A percentile compares a stretch with the other conserved stretches of the same genome.
Evolutionary conservation across 2,797 vertebrate genomes (phyloP).

Genomic region (Schizothorax lantsangensis): DNA sequence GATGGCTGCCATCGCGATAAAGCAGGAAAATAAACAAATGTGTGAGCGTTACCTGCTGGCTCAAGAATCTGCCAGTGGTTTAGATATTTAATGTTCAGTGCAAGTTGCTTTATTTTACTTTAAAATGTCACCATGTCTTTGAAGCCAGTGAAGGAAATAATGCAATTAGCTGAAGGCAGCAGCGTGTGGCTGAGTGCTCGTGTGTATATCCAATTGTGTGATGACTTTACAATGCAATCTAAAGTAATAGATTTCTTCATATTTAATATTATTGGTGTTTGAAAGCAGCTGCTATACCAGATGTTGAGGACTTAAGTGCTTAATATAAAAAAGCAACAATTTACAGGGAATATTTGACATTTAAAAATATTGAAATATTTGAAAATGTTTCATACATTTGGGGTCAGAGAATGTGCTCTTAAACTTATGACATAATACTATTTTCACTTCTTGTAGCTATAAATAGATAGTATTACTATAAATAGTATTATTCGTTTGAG

Average conservation of each 20-base stretch:
- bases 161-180: not conserved
- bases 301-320: not conserved
- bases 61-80: conserved; percentile 39
- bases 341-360: not conserved
- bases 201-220: conserved; percentile 26
- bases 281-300: not conserved
- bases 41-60: conserved; percentile 53
- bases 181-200: not conserved
- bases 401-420: not conserved
- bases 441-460: not conserved
- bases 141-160: conserved; percentile 24
- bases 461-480: not conserved
- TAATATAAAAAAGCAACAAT: not conserved
- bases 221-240: conserved; percentile 22
- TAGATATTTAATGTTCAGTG: conserved; percentile 30
- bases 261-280: not conserved
- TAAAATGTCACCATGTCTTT: conserved; percentile 33
- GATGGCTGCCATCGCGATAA: conserved; percentile 58
- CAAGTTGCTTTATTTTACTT: conserved; percentile 49
- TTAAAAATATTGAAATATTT: not conserved
- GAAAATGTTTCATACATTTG: not conserved
- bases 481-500: not conserved
- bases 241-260: not conserved
- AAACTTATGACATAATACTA: not conserved
- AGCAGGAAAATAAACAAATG: conserved; percentile 75